Evolutionary conservation across 2,113 vertebrate genomes (phyloP).

Genomic region (Bufo gargarizans): DNA sequence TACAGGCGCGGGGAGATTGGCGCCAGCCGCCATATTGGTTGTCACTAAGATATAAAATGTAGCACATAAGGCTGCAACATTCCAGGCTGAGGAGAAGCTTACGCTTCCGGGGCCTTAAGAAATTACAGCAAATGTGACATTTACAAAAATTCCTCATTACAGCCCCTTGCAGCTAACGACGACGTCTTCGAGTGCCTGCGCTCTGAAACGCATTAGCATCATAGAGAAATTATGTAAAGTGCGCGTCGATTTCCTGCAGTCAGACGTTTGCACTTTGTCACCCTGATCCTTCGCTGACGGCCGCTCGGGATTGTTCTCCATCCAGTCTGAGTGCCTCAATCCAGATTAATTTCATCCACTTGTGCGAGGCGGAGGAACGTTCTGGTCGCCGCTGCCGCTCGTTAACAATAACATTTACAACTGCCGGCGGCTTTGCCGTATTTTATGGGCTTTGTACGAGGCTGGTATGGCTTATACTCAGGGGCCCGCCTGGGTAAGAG

Average conservation of each 20-base stretch:
- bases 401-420: neutral
- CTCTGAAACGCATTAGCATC: conserved; percentile 6
- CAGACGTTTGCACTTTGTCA: conserved; percentile 32
- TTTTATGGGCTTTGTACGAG: neutral
- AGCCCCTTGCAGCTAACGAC: neutral
- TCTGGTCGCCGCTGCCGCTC: neutral
- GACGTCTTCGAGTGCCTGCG: conserved; percentile 34
- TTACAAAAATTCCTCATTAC: conserved; percentile 18
- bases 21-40: neutral
- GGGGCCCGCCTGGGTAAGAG: neutral
- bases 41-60: neutral
- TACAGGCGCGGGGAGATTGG: too few species aligned
- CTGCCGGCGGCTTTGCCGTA: neutral
- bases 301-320: neutral
- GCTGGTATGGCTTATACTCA: neutral
- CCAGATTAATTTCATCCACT: conserved; percentile 19
- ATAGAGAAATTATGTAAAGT: conserved; percentile 48
- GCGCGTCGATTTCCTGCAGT: neutral
- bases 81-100: neutral
- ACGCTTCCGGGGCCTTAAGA: conserved; percentile 21
- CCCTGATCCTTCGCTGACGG: conserved; percentile 7
- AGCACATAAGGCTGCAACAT: too few species aligned
- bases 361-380: neutral
- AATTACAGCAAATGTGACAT: conserved; percentile 32
- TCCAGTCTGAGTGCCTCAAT: neutral